Evolutionary conservation across 2,113 vertebrate genomes (phyloP), one percentile per base, ranked within the genome.

Genomic region (Xiphias gladius): DNA sequence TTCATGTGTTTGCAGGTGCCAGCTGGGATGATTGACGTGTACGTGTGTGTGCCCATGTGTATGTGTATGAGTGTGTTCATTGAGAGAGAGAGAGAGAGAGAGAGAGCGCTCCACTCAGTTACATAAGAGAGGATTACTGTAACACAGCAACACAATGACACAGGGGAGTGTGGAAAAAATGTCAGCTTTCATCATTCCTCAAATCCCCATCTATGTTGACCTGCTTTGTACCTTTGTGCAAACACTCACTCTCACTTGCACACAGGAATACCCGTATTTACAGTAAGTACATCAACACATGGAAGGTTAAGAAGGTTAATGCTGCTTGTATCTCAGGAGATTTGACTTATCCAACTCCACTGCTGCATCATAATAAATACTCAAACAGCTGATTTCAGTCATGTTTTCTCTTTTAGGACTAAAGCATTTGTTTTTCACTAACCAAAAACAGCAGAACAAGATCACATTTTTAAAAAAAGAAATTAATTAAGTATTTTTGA

Each of bases 91-190:
- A 48, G n/a, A 55, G 55, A 57, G 82, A 62, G 71, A 57, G 70
- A 84, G 77, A 43, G 76, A 75, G 43, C 71, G 69, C 26, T 84
- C 37, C 55, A 71, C 55, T 90, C 37, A 17, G 83, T 93, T 94
- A 94, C 84, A 70, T 94, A 94, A 94, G 70, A 85, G 73, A 81
- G 86, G 93, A 94, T 94, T 94, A 94, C 70, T 80, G 80, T 79
- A 81, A 80, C 81, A 86, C 82, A 83, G 71, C 71, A 71, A 84
- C 76, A 83, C 85, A 90, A 80, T 66, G 70, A 86, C 32, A 58
- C 30, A 5, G 54, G 46, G 64, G 55, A 39, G 71, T 13, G 19
- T 50, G 58, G 48, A 71, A 73, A 55, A 80, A 58, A 61, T 74
- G 82, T 79, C 67, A 72, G 83, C 79, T 87, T 83, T 83, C 80